A percentile compares a stretch with the other conserved stretches of the same genome.
Conservation (phyloP, 1,140 invertebrate species). For the Cepaea nemoralis region DNA sequence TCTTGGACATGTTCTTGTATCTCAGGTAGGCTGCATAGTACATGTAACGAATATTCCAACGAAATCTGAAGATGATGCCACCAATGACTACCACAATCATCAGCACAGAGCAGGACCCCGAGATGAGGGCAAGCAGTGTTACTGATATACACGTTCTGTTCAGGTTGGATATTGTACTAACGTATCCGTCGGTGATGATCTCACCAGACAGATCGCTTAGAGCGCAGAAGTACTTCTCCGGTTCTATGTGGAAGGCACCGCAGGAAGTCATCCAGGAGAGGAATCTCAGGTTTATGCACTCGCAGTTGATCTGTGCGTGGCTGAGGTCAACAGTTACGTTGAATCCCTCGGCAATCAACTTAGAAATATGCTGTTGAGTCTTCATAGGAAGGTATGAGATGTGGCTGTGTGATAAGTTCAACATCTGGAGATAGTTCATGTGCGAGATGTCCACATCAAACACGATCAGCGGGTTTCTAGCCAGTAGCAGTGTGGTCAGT, state of each 20-base stretch:
- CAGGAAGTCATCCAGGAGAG: constrained; percentile 45
- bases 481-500: constrained; percentile 40
- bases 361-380: constrained; percentile 18
- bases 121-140: constrained; percentile 34
- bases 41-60: constrained; percentile 55
- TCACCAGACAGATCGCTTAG: constrained; percentile 25
- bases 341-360: neutral
- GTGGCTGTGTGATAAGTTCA: constrained; percentile 44
- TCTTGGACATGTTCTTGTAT: constrained; percentile 18
- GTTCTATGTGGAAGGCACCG: constrained; percentile 2
- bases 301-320: constrained; percentile 44
- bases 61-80: constrained; percentile 46
- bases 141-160: constrained; percentile 38
- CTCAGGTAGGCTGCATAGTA: constrained; percentile 50
- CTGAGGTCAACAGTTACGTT: constrained; percentile 40
- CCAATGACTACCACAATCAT: constrained; percentile 34
- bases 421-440: constrained; percentile 36
- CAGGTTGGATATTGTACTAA: constrained; percentile 32
- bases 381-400: constrained; percentile 16
- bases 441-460: constrained; percentile 40
- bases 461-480: constrained; percentile 13
- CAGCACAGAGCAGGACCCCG: constrained; percentile 18
- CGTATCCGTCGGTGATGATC: constrained; percentile 12
- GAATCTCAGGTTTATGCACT: constrained; percentile 46
- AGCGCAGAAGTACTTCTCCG: constrained; percentile 35